Evolutionary conservation across 92 coral and sea anemone species (phyloP).

Genomic region (Actinernus sp.): DNA sequence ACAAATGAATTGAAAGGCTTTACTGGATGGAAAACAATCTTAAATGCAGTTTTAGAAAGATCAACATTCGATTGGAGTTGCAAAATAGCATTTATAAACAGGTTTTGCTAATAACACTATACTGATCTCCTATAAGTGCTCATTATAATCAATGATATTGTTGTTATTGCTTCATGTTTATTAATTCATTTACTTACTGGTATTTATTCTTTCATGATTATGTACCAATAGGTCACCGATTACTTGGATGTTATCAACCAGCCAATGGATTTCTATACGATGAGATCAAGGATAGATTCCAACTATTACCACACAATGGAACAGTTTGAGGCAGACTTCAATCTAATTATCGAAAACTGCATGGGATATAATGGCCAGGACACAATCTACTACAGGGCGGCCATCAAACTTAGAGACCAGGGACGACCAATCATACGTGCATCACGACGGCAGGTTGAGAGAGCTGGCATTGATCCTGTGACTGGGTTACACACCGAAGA

Average conservation of each 20-base stretch:
- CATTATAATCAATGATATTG: too few relatives aligned
- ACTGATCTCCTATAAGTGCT: too few relatives aligned
- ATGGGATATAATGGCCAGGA: slow-evolving; percentile 93
- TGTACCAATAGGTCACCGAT: slow-evolving; percentile 97
- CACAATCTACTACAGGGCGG: slow-evolving; percentile 96
- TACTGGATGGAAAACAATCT: too few relatives aligned
- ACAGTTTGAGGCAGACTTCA: slow-evolving; percentile 96
- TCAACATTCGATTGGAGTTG: too few relatives aligned
- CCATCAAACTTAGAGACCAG: slow-evolving; percentile 90
- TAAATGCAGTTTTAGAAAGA: too few relatives aligned
- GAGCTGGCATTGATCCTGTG: slow-evolving; percentile 96
- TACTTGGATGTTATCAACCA: slow-evolving; percentile 86
- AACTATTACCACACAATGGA: slow-evolving; percentile 90
- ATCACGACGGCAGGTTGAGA: slow-evolving; percentile 90
- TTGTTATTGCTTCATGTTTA: too few relatives aligned
- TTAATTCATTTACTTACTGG: too few relatives aligned
- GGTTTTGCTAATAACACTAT: too few relatives aligned
- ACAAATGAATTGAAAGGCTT: too few relatives aligned
- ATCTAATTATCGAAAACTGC: slow-evolving; percentile 80
- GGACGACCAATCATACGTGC: slow-evolving; percentile 95
- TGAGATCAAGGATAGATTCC: slow-evolving; percentile 84
- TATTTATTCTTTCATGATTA: too few relatives aligned
- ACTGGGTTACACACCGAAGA: slow-evolving; percentile 96
- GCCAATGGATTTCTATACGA: slow-evolving; percentile 97
- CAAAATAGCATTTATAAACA: too few relatives aligned